Evolutionary conservation across 1,140 invertebrate genomes (phyloP), one percentile per base, ranked within the genome.

Genomic region (Bombus pascuorum): DNA sequence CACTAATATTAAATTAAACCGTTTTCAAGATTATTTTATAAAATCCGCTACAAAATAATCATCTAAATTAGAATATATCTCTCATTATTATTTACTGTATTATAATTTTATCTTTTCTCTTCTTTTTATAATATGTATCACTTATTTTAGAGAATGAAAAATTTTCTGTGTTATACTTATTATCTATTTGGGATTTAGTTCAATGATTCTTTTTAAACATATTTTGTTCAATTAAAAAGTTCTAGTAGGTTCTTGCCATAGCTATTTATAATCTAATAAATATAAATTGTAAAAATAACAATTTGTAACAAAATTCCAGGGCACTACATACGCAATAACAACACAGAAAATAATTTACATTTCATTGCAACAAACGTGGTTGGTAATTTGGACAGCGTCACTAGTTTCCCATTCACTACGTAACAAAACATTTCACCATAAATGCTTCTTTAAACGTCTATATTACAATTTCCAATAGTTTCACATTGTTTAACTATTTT

Each of bases 281-380:
- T 12, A 37, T 42, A 28, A 42, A 39, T 18, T 37, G n/a, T n/a
- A 32, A 37, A 83, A 66, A 76, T 82, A 76, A 74, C 53, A 47
- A 39, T 47, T 34, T 76, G 59, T 44, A 53, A 57, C 15, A 66
- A 66, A 65, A 44, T 83, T 83, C 62, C 81, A 83, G 81, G 73
- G 42, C 81, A 76, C 81, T 76, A n/a, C 81, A 81, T 77, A 73
- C 34, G 59, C 70, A 18, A 80, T 85, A 88, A 88, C 59, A 59
- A 79, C 76, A 87, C 71, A 75, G 81, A 83, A 78, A 87, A 87
- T 88, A 89, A 89, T 88, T 85, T 87, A 74, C 75, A 88, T 88
- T 79, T 85, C 73, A 59, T 89, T 85, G 68, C 87, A 88, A 79
- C 78, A 73, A 75, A 84, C 74, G 81, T 87, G 87, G 83, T 85